Evolutionary conservation across 2,797 vertebrate species (phyloP).

Genomic region (Holocentrus rufus): DNA sequence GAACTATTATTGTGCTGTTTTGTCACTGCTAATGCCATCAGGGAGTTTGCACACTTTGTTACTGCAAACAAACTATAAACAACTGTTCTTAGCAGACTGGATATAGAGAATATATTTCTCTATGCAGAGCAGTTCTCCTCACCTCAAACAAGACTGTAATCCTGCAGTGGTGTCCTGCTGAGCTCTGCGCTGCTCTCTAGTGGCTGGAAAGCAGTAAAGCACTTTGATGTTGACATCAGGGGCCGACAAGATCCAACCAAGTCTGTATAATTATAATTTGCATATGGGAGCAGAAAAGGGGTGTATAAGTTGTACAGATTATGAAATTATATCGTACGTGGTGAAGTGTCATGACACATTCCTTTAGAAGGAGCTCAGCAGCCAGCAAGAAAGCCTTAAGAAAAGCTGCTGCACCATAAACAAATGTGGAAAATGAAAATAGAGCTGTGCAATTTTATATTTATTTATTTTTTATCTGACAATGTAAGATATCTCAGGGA

Average conservation of each 20-base stretch:
- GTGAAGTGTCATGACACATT: background rate
- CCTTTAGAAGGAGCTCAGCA: background rate
- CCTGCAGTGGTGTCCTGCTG: conserved; percentile 66
- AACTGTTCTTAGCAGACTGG: background rate
- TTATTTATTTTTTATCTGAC: too few species aligned
- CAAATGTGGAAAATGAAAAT: too few species aligned
- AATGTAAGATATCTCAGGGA: background rate
- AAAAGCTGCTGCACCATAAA: too few species aligned
- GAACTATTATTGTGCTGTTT: conserved; percentile 4
- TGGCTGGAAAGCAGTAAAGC: conserved; percentile 61
- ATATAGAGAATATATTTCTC: conserved; percentile 1
- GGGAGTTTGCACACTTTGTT: background rate
- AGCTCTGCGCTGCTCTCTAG: conserved; percentile 81
- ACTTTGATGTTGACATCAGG: conserved; percentile 15
- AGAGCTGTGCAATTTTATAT: too few species aligned
- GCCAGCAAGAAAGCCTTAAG: too few species aligned
- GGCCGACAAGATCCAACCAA: background rate
- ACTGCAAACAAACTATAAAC: background rate
- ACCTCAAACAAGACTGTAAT: conserved; percentile 34
- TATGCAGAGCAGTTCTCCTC: conserved; percentile 34
- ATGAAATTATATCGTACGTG: background rate
- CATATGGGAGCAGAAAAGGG: background rate
- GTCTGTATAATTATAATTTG: background rate
- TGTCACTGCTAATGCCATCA: background rate
- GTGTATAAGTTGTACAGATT: background rate